Conservation (phyloP, 2,113 vertebrate genomes). For the Myotis davidii region DNA sequence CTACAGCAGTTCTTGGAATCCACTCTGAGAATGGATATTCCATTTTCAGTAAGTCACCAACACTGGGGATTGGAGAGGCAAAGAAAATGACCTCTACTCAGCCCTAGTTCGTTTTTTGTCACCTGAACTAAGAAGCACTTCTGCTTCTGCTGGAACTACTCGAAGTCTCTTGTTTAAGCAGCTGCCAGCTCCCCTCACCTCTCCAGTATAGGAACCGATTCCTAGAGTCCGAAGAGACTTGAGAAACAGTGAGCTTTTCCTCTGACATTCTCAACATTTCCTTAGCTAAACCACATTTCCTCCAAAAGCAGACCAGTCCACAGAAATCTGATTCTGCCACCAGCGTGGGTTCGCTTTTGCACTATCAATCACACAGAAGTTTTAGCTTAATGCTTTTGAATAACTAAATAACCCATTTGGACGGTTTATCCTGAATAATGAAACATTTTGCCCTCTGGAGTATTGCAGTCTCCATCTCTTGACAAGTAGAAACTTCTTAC, state of each 20-base stretch:
- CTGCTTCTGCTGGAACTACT: not conserved
- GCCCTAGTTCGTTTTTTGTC: not conserved
- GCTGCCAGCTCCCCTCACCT: not conserved
- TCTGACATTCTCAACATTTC: not conserved
- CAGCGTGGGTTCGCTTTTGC: not conserved
- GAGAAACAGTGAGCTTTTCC: not conserved
- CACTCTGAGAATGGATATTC: too few species aligned
- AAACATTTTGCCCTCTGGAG: not conserved
- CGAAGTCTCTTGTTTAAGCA: not conserved
- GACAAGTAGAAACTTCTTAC: conserved; percentile 2
- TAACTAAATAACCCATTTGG: not conserved
- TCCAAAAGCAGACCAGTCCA: not conserved
- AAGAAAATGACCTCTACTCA: not conserved
- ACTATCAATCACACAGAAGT: not conserved
- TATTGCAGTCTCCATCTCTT: not conserved
- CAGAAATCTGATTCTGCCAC: not conserved
- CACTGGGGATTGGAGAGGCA: not conserved
- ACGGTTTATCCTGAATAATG: not conserved
- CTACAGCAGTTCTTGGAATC: too few species aligned
- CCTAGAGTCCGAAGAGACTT: not conserved
- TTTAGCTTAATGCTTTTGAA: not conserved
- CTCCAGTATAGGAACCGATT: not conserved
- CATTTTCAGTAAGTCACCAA: not conserved
- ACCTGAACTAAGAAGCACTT: not conserved
- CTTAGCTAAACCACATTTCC: not conserved